Percentiles rank a stretch among this genome's conserved stretches.
These are phyloP conservation scores for Pseudomyrmex cubaensis DNA, from an alignment of 1,140 invertebrate genomes.

Conservation along the genomic window DNA sequence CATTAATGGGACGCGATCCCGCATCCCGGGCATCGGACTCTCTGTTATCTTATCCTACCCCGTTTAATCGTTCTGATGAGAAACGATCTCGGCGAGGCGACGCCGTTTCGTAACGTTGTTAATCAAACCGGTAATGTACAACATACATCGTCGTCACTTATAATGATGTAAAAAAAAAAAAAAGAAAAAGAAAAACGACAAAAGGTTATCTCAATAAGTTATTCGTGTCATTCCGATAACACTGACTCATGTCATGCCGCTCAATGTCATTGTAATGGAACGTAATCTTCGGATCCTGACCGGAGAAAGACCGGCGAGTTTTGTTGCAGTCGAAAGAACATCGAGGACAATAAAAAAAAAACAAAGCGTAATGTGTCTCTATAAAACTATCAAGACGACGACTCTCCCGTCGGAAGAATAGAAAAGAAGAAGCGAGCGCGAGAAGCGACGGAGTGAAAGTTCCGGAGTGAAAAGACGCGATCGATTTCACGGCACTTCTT, in stretches of 20 bases:
- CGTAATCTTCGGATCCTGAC: neutral
- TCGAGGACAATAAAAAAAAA: no score
- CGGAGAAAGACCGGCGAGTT: no score
- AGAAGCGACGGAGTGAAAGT: no score
- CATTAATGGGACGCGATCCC: constrained; percentile 12
- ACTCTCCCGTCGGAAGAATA: no score
- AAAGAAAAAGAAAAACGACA: no score
- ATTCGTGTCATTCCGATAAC: neutral
- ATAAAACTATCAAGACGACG: no score
- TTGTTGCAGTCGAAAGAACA: no score
- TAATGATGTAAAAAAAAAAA: neutral
- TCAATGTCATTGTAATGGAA: neutral
- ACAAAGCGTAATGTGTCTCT: no score
- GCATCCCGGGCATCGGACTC: constrained; percentile 8
- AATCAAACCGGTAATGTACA: neutral
- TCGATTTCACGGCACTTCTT: no score
- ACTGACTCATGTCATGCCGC: neutral
- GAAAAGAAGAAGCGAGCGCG: no score
- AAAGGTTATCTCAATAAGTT: constrained; percentile 19
- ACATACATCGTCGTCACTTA: neutral
- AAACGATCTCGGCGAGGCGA: neutral
- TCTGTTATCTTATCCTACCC: neutral
- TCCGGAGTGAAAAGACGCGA: no score
- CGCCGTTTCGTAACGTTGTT: constrained; percentile 4
- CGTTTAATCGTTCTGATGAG: neutral